phyloP scores from a whole-genome alignment of 2,888 invertebrate genomes.

The Mycalesis mineus region DNA sequence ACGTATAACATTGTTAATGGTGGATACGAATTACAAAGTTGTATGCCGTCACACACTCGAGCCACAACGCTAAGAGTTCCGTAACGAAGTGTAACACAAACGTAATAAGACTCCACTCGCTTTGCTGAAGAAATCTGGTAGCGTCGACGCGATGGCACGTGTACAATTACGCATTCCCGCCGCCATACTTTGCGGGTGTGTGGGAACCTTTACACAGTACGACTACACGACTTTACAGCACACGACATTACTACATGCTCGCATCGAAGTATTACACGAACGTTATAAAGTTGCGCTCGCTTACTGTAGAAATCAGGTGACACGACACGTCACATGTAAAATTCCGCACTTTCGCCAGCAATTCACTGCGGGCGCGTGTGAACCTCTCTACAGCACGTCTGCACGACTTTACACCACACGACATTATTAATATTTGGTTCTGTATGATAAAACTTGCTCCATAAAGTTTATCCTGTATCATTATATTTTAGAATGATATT shows the following conservation, averaged over 20 bases:
- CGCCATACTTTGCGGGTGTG: slow-evolving; percentile 21
- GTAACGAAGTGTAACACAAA: not conserved
- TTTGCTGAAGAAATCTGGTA: slow-evolving; percentile 29
- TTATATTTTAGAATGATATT: too few species aligned
- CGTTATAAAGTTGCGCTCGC: not conserved
- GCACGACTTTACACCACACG: too few species aligned
- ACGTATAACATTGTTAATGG: too few species aligned
- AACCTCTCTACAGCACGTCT: not conserved
- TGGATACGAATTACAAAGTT: not conserved
- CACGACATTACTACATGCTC: too few species aligned
- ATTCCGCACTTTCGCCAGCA: slow-evolving; percentile 35
- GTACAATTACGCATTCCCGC: slow-evolving; percentile 35
- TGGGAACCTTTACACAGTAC: not conserved
- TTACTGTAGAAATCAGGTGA: slow-evolving; percentile 29
- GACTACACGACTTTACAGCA: too few species aligned
- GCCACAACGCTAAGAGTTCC: not conserved
- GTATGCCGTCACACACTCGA: not conserved
- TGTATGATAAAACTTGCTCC: too few species aligned
- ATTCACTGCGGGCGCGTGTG: slow-evolving; percentile 14
- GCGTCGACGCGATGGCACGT: slow-evolving; percentile 25
- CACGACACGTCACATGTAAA: slow-evolving; percentile 29
- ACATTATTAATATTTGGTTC: too few species aligned
- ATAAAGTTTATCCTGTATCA: too few species aligned
- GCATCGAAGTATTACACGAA: not conserved
- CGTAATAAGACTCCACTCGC: not conserved